Evolutionary conservation across 37 sponge, comb jelly and placozoan species (phyloP).

Genomic region (Ianthella basta): DNA sequence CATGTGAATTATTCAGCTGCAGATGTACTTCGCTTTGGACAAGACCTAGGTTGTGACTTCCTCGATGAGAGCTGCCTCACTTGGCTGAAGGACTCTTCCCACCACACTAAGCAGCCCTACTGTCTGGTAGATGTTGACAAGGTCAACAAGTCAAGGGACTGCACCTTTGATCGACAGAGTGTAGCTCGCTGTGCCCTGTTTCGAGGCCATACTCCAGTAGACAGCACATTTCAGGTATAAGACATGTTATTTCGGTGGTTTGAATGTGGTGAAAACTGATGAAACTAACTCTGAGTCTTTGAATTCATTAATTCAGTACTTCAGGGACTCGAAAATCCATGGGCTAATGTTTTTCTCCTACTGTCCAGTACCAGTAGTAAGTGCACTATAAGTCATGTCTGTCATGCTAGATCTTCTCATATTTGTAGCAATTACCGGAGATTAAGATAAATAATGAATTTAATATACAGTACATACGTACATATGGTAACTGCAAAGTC

Average conservation of each 20-base stretch:
- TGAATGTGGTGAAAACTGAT: too few relatives aligned
- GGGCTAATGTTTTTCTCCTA: neutral
- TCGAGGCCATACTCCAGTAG: neutral
- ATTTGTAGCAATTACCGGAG: too few relatives aligned
- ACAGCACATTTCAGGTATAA: too few relatives aligned
- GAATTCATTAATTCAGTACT: neutral
- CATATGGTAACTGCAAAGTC: too few relatives aligned
- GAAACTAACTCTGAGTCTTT: too few relatives aligned
- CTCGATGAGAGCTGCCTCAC: neutral
- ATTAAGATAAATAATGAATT: too few relatives aligned
- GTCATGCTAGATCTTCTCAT: too few relatives aligned
- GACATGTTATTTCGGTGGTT: too few relatives aligned
- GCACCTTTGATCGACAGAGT: neutral
- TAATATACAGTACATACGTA: too few relatives aligned
- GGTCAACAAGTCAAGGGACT: neutral
- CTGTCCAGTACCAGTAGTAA: neutral
- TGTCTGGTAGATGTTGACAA: neutral
- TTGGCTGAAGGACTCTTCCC: neutral
- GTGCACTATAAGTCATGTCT: neutral
- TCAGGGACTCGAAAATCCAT: neutral
- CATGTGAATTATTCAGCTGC: conserved; percentile 61
- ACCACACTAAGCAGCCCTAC: neutral
- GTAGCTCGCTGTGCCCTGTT: neutral
- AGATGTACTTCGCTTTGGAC: neutral
- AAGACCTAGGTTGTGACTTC: neutral